These are phyloP conservation scores for Bedellia somnulentella DNA, from an alignment of 2,888 invertebrate species.

Conservation along the genomic window DNA sequence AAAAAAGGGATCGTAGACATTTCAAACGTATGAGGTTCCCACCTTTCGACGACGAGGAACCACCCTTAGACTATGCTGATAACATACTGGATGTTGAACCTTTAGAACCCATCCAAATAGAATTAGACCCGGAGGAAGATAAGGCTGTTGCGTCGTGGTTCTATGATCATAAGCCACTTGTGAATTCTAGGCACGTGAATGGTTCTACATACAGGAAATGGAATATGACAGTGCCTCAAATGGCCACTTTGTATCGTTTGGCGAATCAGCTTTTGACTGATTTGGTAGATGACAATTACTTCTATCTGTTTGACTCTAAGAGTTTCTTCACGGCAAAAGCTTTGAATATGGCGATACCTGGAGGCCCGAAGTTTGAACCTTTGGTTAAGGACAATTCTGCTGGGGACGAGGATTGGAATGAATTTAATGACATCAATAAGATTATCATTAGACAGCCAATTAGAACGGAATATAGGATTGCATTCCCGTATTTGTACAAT, in stretches of 20 bases:
- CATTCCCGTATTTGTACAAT: slow-evolving; percentile 98
- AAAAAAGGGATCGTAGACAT: slow-evolving; percentile 97
- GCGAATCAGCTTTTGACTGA: slow-evolving; percentile 98
- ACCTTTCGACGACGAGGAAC: slow-evolving; percentile 99
- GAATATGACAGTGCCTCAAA: slow-evolving; percentile 94
- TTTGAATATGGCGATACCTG: slow-evolving; percentile 98
- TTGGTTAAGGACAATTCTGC: slow-evolving; percentile 96
- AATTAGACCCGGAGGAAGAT: slow-evolving; percentile 94
- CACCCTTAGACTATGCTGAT: slow-evolving; percentile 98
- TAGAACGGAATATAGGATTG: slow-evolving; percentile 98
- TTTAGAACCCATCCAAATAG: slow-evolving; percentile 97
- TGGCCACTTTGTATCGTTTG: slow-evolving; percentile 96
- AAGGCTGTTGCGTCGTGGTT: slow-evolving; percentile 93
- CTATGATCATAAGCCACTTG: slow-evolving; percentile 95
- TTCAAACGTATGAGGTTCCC: slow-evolving; percentile 99
- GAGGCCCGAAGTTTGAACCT: slow-evolving; percentile 99
- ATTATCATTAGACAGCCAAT: slow-evolving; percentile 99
- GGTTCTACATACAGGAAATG: slow-evolving; percentile 96
- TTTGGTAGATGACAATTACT: slow-evolving; percentile 97
- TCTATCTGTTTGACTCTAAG: slow-evolving; percentile 98
- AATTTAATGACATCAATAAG: slow-evolving; percentile 99
- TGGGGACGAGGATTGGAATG: slow-evolving; percentile 99
- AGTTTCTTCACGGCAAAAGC: slow-evolving; percentile 99
- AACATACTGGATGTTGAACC: slow-evolving; percentile 99
- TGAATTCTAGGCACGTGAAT: slow-evolving; percentile 92